Conservation (phyloP, 2,797 vertebrate species). For the Gallinago nigripennis region DNA sequence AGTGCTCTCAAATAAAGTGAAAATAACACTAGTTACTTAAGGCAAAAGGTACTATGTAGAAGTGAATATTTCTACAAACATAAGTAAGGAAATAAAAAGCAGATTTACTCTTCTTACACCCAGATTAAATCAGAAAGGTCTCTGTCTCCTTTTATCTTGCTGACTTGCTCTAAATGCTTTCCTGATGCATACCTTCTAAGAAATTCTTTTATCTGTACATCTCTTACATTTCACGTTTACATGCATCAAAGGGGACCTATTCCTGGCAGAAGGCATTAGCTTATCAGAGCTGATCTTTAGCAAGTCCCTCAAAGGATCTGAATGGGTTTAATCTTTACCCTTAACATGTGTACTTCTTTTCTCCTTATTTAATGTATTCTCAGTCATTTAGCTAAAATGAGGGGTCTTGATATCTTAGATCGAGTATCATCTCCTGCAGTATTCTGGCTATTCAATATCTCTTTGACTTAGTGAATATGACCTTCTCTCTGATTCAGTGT, state of each 20-base stretch:
- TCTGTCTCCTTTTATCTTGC: not conserved
- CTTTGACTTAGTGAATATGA: not conserved
- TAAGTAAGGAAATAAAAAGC: not conserved
- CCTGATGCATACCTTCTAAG: not conserved
- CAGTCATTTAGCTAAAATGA: not conserved
- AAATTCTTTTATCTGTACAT: slow-evolving; percentile 14
- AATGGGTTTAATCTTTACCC: slow-evolving; percentile 20
- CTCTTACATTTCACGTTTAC: slow-evolving; percentile 20
- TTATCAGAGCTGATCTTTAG: not conserved
- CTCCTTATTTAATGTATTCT: not conserved
- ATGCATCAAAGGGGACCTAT: slow-evolving; percentile 9
- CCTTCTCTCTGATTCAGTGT: not conserved
- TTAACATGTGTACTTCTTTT: not conserved
- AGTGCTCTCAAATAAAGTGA: not conserved
- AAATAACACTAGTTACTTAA: not conserved
- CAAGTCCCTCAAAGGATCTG: not conserved
- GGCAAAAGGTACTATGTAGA: not conserved
- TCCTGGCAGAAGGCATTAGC: not conserved
- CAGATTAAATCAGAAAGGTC: not conserved
- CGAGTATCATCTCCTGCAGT: not conserved
- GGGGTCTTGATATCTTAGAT: not conserved
- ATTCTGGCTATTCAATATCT: not conserved
- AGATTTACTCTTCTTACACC: not conserved
- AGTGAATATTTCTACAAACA: not conserved
- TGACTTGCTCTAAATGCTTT: not conserved